Percentiles rank a stretch among this genome's conserved stretches.
Conservation (phyloP, 2,888 invertebrate species). For the Stenodema calcarata region DNA sequence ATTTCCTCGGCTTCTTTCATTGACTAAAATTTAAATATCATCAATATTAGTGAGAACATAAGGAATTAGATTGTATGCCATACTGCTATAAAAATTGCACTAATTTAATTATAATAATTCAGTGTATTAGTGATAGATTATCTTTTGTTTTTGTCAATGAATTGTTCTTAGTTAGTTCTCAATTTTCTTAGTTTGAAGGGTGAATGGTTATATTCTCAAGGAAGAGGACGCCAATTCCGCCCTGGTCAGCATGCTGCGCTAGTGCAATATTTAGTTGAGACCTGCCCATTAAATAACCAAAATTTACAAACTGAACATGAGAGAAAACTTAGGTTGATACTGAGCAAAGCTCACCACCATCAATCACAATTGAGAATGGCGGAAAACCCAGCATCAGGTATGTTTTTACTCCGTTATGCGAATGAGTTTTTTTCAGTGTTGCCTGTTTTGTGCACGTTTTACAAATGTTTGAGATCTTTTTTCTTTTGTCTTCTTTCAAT, state of each 20-base stretch:
- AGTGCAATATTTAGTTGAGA: constrained; percentile 80
- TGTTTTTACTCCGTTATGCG: not conserved
- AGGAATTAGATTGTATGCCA: too few species aligned
- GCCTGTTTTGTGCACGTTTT: too few species aligned
- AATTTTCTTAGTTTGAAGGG: constrained; percentile 76
- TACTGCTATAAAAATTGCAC: too few species aligned
- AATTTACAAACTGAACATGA: constrained; percentile 84
- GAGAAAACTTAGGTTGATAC: constrained; percentile 81
- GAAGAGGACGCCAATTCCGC: constrained; percentile 86
- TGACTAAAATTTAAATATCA: not conserved
- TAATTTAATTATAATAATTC: too few species aligned
- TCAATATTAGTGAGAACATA: not conserved
- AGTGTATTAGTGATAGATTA: not conserved
- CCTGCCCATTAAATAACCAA: constrained; percentile 84
- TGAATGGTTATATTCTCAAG: constrained; percentile 95
- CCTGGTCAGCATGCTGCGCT: constrained; percentile 83
- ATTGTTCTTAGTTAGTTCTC: not conserved
- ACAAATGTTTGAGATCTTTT: too few species aligned
- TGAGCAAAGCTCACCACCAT: constrained; percentile 90
- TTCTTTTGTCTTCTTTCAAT: too few species aligned
- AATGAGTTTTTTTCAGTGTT: too few species aligned
- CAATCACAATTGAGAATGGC: constrained; percentile 72
- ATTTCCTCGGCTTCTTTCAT: not conserved
- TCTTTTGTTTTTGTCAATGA: not conserved
- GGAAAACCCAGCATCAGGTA: constrained; percentile 44